Conservation (phyloP, 2,888 invertebrate species). For the Plagiodera versicolora region DNA sequence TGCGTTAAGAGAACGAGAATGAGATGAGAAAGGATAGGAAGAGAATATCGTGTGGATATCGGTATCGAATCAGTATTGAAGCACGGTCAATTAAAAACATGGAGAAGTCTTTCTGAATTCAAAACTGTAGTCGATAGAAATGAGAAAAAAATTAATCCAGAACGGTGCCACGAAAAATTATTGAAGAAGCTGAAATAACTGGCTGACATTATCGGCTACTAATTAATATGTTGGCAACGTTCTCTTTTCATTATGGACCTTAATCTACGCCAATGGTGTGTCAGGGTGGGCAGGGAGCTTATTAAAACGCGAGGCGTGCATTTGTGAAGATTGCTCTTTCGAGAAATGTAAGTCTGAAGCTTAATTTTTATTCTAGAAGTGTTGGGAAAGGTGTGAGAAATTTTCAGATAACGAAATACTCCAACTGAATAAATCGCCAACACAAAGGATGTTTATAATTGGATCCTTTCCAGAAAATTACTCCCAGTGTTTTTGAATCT, state of each 20-base stretch:
- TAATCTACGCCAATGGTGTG: constrained; percentile 42
- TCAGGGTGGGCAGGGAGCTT: constrained; percentile 33
- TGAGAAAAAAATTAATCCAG: no score
- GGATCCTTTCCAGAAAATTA: not conserved
- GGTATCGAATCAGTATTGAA: not conserved
- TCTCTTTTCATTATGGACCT: constrained; percentile 47
- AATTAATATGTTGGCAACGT: constrained; percentile 42
- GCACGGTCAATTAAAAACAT: no score
- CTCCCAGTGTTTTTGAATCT: not conserved
- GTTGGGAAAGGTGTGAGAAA: constrained; percentile 16
- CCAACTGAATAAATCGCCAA: not conserved
- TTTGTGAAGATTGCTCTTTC: constrained; percentile 48
- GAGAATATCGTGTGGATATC: not conserved
- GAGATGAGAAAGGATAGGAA: no score
- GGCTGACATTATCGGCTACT: not conserved
- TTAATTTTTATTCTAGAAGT: constrained; percentile 26
- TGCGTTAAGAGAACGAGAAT: not conserved
- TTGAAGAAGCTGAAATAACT: no score
- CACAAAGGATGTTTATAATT: constrained; percentile 15
- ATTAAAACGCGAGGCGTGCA: constrained; percentile 45
- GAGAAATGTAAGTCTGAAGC: constrained; percentile 37
- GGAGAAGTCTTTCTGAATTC: no score
- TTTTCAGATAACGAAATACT: constrained; percentile 14
- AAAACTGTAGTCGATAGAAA: no score
- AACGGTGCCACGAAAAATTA: no score